Evolutionary conservation across 2,888 invertebrate species (phyloP).

Genomic region (Horisme vitalbata): DNA sequence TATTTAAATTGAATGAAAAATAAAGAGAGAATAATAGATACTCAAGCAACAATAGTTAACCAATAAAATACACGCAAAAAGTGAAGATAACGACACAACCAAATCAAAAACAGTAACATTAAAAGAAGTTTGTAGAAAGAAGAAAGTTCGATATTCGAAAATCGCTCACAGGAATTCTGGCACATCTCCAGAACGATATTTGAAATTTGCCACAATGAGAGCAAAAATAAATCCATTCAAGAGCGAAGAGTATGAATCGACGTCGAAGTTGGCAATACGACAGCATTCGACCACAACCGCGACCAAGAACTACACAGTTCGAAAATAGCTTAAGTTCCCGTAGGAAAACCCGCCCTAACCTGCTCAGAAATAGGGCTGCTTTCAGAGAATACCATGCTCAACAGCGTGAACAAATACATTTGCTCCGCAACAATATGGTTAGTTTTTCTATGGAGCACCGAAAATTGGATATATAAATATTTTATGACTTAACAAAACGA

Average conservation of each 20-base stretch:
- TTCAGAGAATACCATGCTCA: no score
- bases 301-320: conserved; percentile 21
- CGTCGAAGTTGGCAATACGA: conserved; percentile 39
- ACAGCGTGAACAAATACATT: no score
- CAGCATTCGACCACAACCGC: conserved; percentile 36
- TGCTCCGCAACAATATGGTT: no score
- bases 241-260: conserved; percentile 64
- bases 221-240: conserved; percentile 77
- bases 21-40: no score
- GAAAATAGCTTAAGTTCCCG: conserved; percentile 8
- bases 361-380: conserved; percentile 33
- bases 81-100: no score
- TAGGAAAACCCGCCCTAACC: not conserved
- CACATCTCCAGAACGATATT: conserved; percentile 59
- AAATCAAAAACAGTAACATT: conserved; percentile 16
- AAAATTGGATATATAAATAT: no score
- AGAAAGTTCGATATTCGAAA: conserved; percentile 30
- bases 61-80: no score
- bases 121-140: conserved; percentile 3
- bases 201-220: conserved; percentile 65
- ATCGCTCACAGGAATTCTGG: conserved; percentile 63
- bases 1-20: no score
- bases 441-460: no score
- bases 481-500: not conserved
- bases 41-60: no score